Evolutionary conservation across 2,888 invertebrate species (phyloP).

Genomic region (Lacanobia wlatinum): DNA sequence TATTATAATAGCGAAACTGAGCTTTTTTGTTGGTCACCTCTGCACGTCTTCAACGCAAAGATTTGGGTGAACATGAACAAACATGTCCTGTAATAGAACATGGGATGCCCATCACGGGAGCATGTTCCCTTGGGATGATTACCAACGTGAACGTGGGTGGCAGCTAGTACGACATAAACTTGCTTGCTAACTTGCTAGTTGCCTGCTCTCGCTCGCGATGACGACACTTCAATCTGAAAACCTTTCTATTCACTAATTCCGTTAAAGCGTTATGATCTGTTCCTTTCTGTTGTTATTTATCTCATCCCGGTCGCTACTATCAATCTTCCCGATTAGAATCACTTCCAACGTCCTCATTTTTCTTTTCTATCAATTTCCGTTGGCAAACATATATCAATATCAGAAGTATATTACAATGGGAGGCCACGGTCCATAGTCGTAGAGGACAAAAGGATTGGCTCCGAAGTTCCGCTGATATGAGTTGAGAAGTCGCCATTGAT

Average conservation of each 20-base stretch:
- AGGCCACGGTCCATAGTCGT: background rate
- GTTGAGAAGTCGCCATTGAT: slow-evolving; percentile 26
- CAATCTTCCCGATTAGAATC: background rate
- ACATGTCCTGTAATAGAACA: too few species aligned
- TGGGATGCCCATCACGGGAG: too few species aligned
- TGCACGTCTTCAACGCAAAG: too few species aligned
- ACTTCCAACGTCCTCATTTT: slow-evolving; percentile 6
- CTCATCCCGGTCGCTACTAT: background rate
- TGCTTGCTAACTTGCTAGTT: too few species aligned
- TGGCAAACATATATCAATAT: slow-evolving; percentile 10
- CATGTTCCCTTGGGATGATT: too few species aligned
- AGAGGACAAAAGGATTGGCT: slow-evolving; percentile 4
- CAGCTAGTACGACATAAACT: too few species aligned
- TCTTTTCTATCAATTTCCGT: background rate
- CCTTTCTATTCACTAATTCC: background rate
- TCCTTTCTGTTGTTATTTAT: background rate
- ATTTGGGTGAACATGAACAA: too few species aligned
- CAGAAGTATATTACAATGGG: background rate
- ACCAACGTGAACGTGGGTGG: too few species aligned
- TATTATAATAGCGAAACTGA: too few species aligned
- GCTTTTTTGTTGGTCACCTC: too few species aligned
- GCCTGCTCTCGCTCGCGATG: too few species aligned
- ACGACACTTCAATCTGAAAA: too few species aligned
- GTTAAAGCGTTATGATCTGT: background rate
- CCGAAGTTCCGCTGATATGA: slow-evolving; percentile 22